Percentiles rank a stretch among this genome's conserved stretches.
These are phyloP conservation scores for Eugnorisma glareosa DNA, from an alignment of 2,888 invertebrate species.

Conservation along the genomic window DNA sequence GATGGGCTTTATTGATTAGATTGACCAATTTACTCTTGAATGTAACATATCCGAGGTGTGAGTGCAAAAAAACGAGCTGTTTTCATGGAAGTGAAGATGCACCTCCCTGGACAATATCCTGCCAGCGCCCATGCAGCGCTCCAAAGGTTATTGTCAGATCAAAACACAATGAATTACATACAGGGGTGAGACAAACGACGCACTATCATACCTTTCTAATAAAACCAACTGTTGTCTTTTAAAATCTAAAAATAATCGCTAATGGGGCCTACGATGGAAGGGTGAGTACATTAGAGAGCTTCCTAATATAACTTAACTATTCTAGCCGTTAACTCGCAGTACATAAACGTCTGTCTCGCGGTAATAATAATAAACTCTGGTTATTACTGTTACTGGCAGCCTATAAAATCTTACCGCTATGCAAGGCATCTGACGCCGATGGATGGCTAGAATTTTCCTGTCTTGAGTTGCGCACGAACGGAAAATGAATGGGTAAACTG, in stretches of 20 bases:
- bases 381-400: constrained; percentile 47
- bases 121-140: too few relatives aligned
- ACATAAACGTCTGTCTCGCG: constrained; percentile 18
- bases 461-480: constrained; percentile 13
- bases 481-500: background rate
- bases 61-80: too few relatives aligned
- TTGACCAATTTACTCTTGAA: too few relatives aligned
- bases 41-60: too few relatives aligned
- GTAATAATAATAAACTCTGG: constrained; percentile 23
- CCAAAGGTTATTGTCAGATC: background rate
- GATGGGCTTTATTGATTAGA: too few relatives aligned
- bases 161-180: background rate
- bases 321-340: constrained; percentile 13
- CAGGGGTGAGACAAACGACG: constrained; percentile 3
- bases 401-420: constrained; percentile 64
- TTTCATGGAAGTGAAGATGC: too few relatives aligned
- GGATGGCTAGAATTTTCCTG: constrained; percentile 10
- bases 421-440: constrained; percentile 22
- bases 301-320: constrained; percentile 25
- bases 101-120: too few relatives aligned
- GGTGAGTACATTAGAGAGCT: constrained; percentile 23
- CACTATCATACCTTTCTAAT: constrained; percentile 12
- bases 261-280: constrained; percentile 16
- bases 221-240: constrained; percentile 18
- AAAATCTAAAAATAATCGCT: constrained; percentile 37